A percentile compares a stretch with the other conserved stretches of the same genome.
phyloP scores from a whole-genome alignment of 2,797 vertebrate species.

The Petrocephalus schoutedeni region DNA sequence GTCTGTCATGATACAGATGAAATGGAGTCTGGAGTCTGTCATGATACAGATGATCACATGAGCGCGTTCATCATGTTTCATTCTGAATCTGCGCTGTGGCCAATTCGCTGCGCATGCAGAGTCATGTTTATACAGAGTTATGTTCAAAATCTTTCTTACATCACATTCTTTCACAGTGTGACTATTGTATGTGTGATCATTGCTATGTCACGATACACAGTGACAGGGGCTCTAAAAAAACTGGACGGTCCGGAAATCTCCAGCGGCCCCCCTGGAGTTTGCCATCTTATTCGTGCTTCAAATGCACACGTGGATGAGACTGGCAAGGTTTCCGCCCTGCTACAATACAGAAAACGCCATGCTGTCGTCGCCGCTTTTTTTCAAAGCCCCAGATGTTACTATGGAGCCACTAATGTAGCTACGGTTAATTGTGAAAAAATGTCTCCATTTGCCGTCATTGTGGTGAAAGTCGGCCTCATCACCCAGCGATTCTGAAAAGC shows the following conservation, averaged over 20 bases:
- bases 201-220: neutral
- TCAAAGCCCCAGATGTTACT: neutral
- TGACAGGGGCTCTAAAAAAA: neutral
- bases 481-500: neutral
- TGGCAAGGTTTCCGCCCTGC: neutral
- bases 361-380: neutral
- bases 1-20: too few relatives aligned
- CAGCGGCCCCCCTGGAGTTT: neutral
- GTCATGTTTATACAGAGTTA: neutral
- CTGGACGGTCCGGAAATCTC: neutral
- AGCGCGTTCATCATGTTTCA: neutral
- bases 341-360: neutral
- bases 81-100: neutral
- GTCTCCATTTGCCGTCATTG: neutral
- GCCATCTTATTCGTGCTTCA: neutral
- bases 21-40: too few relatives aligned
- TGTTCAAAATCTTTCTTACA: neutral
- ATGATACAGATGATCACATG: too few relatives aligned
- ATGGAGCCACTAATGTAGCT: neutral
- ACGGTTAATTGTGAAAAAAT: neutral
- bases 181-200: neutral
- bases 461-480: neutral
- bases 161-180: neutral
- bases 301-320: neutral
- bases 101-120: neutral